A percentile compares a stretch with the other conserved stretches of the same genome.
phyloP scores from a whole-genome alignment of 2,888 invertebrate species.

The Acleris holmiana region DNA sequence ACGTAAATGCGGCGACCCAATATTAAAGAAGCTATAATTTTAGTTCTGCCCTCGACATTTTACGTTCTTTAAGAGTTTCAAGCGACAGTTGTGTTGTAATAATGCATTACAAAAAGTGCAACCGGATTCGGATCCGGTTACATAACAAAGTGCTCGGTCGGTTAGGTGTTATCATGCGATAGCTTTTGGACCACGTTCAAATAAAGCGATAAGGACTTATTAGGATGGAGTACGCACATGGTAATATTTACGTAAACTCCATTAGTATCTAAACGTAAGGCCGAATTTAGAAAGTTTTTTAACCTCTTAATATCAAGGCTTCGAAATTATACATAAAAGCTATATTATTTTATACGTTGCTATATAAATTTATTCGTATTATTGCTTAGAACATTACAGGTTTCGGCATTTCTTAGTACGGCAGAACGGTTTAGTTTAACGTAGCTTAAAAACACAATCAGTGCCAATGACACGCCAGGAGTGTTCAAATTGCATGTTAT shows the following conservation, averaged over 20 bases:
- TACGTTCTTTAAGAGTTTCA: conserved; percentile 2
- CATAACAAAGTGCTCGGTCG: conserved; percentile 48
- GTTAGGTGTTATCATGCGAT: conserved; percentile 63
- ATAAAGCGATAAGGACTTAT: conserved; percentile 62
- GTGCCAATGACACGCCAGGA: too few relatives aligned
- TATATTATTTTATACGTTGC: too few relatives aligned
- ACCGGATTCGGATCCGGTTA: conserved; percentile 49
- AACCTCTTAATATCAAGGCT: too few relatives aligned
- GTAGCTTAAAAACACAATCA: too few relatives aligned
- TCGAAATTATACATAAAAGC: too few relatives aligned
- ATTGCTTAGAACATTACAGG: too few relatives aligned
- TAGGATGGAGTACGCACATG: conserved; percentile 38
- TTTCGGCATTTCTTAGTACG: too few relatives aligned
- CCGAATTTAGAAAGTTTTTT: too few relatives aligned
- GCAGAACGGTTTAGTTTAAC: too few relatives aligned
- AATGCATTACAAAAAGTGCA: conserved; percentile 50
- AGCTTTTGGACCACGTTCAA: conserved; percentile 67
- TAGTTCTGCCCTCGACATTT: conserved; percentile 28
- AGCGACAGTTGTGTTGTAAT: conserved; percentile 12
- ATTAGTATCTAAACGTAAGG: background rate
- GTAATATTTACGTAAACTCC: background rate
- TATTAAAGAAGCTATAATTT: conserved; percentile 24
- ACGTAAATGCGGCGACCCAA: conserved; percentile 12
- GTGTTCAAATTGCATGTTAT: too few relatives aligned
- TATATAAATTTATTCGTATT: too few relatives aligned